Conservation (phyloP, 1,140 invertebrate genomes). For the Galendromus occidentalis region DNA sequence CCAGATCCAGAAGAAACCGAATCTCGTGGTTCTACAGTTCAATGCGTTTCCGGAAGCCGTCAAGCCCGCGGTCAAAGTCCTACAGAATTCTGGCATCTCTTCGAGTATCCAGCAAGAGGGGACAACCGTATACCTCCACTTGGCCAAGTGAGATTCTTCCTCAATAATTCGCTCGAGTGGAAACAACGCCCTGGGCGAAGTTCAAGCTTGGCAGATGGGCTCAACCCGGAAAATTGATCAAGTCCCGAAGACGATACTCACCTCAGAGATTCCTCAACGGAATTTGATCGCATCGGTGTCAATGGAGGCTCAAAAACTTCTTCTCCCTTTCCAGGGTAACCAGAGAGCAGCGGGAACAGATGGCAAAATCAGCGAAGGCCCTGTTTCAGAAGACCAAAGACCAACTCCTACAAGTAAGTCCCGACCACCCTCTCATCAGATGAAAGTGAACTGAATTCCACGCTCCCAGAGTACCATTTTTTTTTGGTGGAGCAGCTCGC, state of each 20-base stretch:
- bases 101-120: background rate
- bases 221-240: too few relatives aligned
- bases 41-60: background rate
- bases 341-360: background rate
- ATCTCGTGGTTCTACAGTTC: background rate
- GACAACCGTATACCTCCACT: background rate
- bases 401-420: background rate
- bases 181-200: too few relatives aligned
- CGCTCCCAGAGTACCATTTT: too few relatives aligned
- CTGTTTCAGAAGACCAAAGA: constrained; percentile 1
- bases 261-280: too few relatives aligned
- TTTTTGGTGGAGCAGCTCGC: too few relatives aligned
- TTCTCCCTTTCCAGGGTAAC: background rate
- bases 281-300: too few relatives aligned
- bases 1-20: background rate
- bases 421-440: background rate
- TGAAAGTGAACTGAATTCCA: too few relatives aligned
- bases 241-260: too few relatives aligned
- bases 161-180: too few relatives aligned
- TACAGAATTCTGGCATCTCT: background rate
- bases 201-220: too few relatives aligned
- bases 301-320: background rate
- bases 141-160: background rate
- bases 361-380: background rate
- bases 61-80: background rate